Base-by-base conservation (phyloP, 1,140 invertebrate species). In the Mizuhopecten yessoensis region DNA sequence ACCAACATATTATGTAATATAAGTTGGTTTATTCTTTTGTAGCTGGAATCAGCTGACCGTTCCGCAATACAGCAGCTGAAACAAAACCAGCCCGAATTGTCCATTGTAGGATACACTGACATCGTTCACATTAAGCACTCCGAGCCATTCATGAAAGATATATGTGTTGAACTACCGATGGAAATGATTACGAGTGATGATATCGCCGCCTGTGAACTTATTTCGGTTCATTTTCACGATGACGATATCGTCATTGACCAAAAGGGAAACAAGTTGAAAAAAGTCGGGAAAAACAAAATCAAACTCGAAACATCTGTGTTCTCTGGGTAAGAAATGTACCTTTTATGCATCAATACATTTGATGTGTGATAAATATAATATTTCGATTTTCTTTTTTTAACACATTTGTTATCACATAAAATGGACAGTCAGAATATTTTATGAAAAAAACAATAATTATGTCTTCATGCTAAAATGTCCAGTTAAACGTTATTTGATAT, bases 231-330 rank as follows among this genome's bases (percentile, higher is more conserved):
- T 29, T 75, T 29, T 11, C 5, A 75, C 23, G 57, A 75, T n/a
- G 57, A 29, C 23, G 29, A n/a, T 17, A 75, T 75, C 57, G 29
- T n/a, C 57, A n/a, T 75, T 75, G 57, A 75, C n/a, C 57, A 75
- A 75, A 75, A 75, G 57, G 57, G 57, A 3, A 75, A 75, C n/a
- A 75, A 75, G 57, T 3, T 75, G 23, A 75, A 29, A 29, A 75
- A 75, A 75, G 57, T 75, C 5, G 57, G 57, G 11, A 75, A 29
- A 75, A 75, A 75, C 29, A 75, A 75, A 29, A 75, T 75, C 5
- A 75, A 75, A 75, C 57, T 75, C 17, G 57, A 75, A 29, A 75
- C 57, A n/a, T 75, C 57, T 75, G 23, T 75, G n/a, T 75, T 75
- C 23, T 29, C 1, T 75, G n/a, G 57, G 57, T 75, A 75, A 75